A percentile compares a stretch with the other conserved stretches of the same genome.
Evolutionary conservation across 2,113 vertebrate genomes (phyloP).

Genomic region (Rhadina sibilatrix): DNA sequence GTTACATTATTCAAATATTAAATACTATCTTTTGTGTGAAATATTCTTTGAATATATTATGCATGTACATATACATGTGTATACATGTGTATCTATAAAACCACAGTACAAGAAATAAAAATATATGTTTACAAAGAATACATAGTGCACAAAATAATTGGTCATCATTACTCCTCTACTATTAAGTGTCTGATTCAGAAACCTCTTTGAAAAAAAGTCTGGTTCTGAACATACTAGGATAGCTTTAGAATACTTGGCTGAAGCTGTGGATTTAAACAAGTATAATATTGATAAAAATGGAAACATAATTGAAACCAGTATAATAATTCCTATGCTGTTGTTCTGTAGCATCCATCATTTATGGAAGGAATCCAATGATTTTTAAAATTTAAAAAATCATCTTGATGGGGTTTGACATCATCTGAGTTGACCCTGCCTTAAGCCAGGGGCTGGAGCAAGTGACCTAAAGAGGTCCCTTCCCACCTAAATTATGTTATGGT

Average conservation of each 20-base stretch:
- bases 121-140: not conserved
- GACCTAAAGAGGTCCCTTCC: not conserved
- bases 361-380: not conserved
- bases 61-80: not conserved
- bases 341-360: not conserved
- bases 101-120: not conserved
- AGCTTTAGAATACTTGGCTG: not conserved
- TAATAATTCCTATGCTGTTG: not conserved
- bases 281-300: not conserved
- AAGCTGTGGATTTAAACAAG: not conserved
- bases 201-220: not conserved
- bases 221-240: not conserved
- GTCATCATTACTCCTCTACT: not conserved
- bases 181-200: not conserved
- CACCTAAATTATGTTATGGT: not conserved
- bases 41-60: not conserved
- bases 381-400: not conserved
- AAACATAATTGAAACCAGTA: not conserved
- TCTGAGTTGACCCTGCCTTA: not conserved
- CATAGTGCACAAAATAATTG: not conserved
- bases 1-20: not conserved
- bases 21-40: not conserved
- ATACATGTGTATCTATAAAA: not conserved
- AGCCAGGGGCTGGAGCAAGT: not conserved
- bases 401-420: not conserved